A percentile compares a stretch with the other conserved stretches of the same genome.
These are phyloP conservation scores for Lochmaea crataegi DNA, from an alignment of 2,888 invertebrate species.

Conservation along the genomic window DNA sequence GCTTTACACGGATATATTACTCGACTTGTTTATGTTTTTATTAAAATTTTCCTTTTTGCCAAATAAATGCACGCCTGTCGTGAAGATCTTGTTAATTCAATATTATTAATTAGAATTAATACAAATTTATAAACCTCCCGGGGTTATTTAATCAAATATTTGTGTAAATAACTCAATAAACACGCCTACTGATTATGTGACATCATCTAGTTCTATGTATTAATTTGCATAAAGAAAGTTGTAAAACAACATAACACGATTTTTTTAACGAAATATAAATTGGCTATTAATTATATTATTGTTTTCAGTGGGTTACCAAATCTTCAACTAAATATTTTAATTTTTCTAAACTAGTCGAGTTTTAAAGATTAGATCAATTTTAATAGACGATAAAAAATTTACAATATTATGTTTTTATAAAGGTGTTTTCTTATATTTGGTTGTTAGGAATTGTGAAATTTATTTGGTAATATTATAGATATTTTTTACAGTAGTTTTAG, in stretches of 20 bases:
- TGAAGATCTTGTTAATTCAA: too few relatives aligned
- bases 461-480: background rate
- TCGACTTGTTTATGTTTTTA: too few relatives aligned
- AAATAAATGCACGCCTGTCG: too few relatives aligned
- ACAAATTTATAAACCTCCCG: too few relatives aligned
- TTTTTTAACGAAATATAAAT: background rate
- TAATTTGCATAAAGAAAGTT: slow-evolving; percentile 13
- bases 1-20: too few relatives aligned
- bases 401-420: too few relatives aligned
- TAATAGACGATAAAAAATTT: background rate
- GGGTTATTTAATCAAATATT: background rate
- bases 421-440: background rate
- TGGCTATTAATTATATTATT: slow-evolving; percentile 12
- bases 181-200: background rate
- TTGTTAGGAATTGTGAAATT: background rate
- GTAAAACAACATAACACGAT: background rate
- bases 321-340: background rate
- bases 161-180: background rate
- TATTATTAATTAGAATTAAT: too few relatives aligned
- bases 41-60: too few relatives aligned
- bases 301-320: background rate
- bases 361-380: background rate
- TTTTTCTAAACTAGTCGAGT: background rate
- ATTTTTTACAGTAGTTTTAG: background rate
- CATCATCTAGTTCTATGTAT: background rate